These are phyloP conservation scores for Eremophila alpestris DNA, from an alignment of 2,797 vertebrate species.

Conservation along the genomic window DNA sequence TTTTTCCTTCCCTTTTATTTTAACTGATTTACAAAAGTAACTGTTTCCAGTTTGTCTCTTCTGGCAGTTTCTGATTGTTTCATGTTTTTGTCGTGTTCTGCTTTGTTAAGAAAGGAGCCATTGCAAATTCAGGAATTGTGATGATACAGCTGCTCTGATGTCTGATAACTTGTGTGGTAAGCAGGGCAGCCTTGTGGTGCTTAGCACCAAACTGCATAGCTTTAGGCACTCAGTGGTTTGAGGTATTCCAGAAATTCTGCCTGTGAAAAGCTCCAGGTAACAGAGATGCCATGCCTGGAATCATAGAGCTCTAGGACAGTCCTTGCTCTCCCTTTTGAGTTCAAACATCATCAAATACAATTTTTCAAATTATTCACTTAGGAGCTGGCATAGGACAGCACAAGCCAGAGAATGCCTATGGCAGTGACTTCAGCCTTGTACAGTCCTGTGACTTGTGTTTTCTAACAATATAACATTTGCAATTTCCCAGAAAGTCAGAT, in stretches of 20 bases:
- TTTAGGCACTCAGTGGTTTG: background rate
- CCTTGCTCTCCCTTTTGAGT: background rate
- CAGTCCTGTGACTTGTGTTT: background rate
- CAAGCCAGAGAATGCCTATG: background rate
- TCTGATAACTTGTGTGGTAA: background rate
- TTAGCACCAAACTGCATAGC: background rate
- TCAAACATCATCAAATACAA: background rate
- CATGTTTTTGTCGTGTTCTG: background rate
- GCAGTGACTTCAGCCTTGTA: background rate
- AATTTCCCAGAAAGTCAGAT: constrained; percentile 5
- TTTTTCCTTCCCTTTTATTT: background rate
- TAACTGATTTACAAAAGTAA: constrained; percentile 5
- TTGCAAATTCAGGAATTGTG: background rate
- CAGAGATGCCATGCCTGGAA: background rate
- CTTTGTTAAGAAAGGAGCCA: background rate
- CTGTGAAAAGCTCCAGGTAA: background rate
- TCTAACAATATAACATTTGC: background rate
- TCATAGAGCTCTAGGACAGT: background rate
- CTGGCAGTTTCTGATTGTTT: background rate
- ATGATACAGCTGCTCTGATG: background rate
- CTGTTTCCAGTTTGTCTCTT: background rate
- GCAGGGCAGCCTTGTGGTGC: background rate
- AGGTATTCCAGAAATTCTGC: background rate
- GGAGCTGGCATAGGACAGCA: background rate
- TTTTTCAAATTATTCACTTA: background rate